phyloP scores from a whole-genome alignment of 2,113 vertebrate genomes.

The Cyanistes caeruleus region DNA sequence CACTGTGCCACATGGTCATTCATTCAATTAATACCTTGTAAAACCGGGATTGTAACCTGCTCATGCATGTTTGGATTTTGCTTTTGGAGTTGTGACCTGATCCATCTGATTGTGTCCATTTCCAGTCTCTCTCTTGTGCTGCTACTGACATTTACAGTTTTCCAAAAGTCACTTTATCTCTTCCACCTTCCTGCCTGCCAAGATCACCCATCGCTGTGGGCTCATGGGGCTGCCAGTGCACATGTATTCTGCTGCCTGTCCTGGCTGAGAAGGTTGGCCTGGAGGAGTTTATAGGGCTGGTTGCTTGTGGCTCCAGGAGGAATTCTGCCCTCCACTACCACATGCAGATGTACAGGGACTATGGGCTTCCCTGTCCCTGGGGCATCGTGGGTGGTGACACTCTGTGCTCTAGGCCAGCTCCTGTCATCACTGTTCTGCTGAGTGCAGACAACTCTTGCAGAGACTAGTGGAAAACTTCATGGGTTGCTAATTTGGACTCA shows the following conservation, averaged over 20 bases:
- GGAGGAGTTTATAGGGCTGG: neutral
- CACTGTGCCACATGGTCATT: neutral
- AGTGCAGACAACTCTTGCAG: neutral
- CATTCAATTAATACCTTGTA: neutral
- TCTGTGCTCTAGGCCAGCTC: conserved; percentile 7
- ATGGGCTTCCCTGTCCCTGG: neutral
- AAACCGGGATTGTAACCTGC: neutral
- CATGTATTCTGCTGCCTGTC: neutral
- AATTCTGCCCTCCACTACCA: neutral
- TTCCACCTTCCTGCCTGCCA: neutral
- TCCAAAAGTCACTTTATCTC: neutral
- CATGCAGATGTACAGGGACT: neutral
- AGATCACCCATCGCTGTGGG: neutral
- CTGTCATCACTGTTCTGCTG: neutral
- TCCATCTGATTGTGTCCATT: neutral
- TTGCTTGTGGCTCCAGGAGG: neutral
- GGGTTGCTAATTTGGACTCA: neutral
- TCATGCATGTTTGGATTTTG: neutral
- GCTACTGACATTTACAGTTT: neutral
- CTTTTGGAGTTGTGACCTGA: neutral
- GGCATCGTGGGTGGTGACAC: accelerated
- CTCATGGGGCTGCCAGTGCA: neutral
- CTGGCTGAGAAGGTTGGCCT: neutral
- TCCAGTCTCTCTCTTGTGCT: neutral
- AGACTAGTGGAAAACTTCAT: neutral